These are phyloP conservation scores for Paramacrobiotus metropolitanus DNA, from an alignment of 1,140 invertebrate genomes.

Conservation along the genomic window DNA sequence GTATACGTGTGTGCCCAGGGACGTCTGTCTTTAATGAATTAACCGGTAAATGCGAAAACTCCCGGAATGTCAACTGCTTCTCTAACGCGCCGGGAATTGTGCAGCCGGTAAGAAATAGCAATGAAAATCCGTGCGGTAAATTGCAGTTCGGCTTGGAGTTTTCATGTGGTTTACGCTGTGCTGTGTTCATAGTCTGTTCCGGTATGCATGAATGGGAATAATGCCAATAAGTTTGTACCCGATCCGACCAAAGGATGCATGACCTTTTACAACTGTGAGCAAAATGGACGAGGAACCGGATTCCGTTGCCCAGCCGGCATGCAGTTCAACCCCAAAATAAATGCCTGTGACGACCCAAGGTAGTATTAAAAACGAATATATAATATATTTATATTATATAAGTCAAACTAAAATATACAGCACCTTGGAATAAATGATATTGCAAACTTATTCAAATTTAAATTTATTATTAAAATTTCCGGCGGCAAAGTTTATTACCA, in stretches of 20 bases:
- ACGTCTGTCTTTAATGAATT: background rate
- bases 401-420: background rate
- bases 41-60: background rate
- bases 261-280: conserved; percentile 1
- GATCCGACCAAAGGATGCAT: background rate
- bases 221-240: background rate
- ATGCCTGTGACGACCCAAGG: conserved; percentile 4
- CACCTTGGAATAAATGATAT: background rate
- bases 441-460: background rate
- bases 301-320: background rate
- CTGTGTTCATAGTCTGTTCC: background rate
- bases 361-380: too few species aligned
- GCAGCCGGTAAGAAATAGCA: background rate
- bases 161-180: too few species aligned
- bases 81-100: background rate
- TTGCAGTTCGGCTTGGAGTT: too few species aligned
- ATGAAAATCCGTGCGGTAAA: too few species aligned
- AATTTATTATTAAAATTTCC: too few species aligned
- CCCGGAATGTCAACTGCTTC: background rate
- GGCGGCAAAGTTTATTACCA: too few species aligned
- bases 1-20: background rate
- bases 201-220: background rate
- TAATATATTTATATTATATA: too few species aligned
- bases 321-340: background rate
- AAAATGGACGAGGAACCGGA: background rate